Conservation (phyloP, 2,113 vertebrate genomes). For the Lampris megalopsis region DNA sequence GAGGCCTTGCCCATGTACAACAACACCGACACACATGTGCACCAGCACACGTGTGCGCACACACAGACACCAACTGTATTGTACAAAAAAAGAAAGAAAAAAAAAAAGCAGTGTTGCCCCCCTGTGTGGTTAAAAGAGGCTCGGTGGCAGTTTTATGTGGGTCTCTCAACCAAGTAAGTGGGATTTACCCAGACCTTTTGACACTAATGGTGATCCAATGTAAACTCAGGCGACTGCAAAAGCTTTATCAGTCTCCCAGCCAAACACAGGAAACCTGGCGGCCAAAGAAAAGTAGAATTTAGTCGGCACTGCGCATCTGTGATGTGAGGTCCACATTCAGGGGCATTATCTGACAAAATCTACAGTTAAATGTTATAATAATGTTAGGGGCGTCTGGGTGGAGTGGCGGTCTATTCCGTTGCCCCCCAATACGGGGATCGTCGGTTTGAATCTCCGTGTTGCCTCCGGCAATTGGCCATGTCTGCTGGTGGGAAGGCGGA, state of each 20-base stretch:
- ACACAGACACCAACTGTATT: constrained; percentile 15
- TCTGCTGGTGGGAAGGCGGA: too few relatives aligned
- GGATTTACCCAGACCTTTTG: constrained; percentile 36
- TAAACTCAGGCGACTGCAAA: constrained; percentile 53
- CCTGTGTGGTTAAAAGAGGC: neutral
- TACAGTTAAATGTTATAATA: too few relatives aligned
- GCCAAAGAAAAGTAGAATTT: too few relatives aligned
- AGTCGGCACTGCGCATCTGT: too few relatives aligned
- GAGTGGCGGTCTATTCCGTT: too few relatives aligned
- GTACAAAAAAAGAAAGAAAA: constrained; percentile 1
- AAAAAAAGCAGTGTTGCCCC: neutral
- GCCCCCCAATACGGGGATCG: too few relatives aligned
- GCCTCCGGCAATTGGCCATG: too few relatives aligned
- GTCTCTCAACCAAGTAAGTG: constrained; percentile 35
- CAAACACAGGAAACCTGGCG: constrained; percentile 40
- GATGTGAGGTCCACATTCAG: too few relatives aligned
- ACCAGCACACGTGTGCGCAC: neutral
- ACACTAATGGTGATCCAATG: constrained; percentile 68
- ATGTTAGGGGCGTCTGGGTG: too few relatives aligned
- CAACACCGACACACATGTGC: neutral
- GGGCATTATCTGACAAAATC: too few relatives aligned
- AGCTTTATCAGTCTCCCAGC: neutral
- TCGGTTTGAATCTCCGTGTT: too few relatives aligned
- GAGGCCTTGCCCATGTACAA: neutral
- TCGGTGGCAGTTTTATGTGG: constrained; percentile 16